Conservation (phyloP, 2,888 invertebrate genomes). For the Meliscaeva auricollis region DNA sequence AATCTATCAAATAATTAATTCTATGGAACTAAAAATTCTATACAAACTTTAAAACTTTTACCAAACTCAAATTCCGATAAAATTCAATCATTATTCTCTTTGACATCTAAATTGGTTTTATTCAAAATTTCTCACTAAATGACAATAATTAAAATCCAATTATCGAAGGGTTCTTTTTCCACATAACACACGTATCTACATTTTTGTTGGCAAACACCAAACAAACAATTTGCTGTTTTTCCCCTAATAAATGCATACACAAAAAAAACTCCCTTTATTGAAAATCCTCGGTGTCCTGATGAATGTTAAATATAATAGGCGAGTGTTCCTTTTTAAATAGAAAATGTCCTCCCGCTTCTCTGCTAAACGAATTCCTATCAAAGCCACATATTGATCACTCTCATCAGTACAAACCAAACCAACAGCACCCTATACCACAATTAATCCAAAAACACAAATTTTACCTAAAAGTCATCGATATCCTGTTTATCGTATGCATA, state of each 20-base stretch:
- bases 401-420: neutral
- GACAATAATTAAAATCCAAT: slow-evolving; percentile 37
- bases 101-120: neutral
- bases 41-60: too few relatives aligned
- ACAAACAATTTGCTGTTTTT: slow-evolving; percentile 11
- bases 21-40: too few relatives aligned
- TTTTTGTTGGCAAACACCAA: neutral
- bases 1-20: too few relatives aligned
- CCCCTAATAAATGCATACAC: too few relatives aligned
- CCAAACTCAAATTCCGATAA: neutral
- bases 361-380: neutral
- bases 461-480: neutral
- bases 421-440: slow-evolving; percentile 6
- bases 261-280: neutral
- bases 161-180: neutral
- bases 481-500: neutral
- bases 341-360: neutral
- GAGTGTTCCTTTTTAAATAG: neutral
- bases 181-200: neutral
- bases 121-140: neutral
- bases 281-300: slow-evolving; percentile 7
- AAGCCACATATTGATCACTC: neutral
- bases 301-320: neutral
- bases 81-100: neutral
- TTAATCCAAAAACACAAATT: slow-evolving; percentile 11